Evolutionary conservation across 2,888 invertebrate genomes (phyloP).

Genomic region (Apamea sordens): DNA sequence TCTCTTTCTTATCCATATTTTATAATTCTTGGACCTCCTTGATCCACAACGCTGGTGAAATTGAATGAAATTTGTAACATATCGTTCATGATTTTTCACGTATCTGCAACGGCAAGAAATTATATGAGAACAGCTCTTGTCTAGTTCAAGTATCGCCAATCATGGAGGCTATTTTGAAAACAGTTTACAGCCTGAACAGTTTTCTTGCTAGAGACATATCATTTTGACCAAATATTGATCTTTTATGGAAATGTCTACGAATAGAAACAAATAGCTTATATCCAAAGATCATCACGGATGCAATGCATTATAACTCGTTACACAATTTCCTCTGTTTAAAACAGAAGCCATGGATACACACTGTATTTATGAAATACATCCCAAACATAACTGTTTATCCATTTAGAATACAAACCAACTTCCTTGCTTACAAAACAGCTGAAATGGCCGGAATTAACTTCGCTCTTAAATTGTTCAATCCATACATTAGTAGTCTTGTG

Average conservation of each 20-base stretch:
- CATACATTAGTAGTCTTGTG: conserved; percentile 26
- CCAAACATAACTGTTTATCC: conserved; percentile 47
- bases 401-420: conserved; percentile 34
- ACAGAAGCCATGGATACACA: conserved; percentile 37
- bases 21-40: background rate
- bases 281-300: conserved; percentile 39
- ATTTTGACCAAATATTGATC: no score
- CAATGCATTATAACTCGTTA: conserved; percentile 23
- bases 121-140: background rate
- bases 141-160: background rate
- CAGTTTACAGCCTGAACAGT: background rate
- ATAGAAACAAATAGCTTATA: background rate
- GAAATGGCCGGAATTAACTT: conserved; percentile 28
- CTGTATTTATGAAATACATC: conserved; percentile 51
- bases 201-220: no score
- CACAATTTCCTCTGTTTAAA: conserved; percentile 41
- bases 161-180: background rate
- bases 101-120: background rate
- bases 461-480: conserved; percentile 11
- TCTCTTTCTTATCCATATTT: background rate
- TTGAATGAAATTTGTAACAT: background rate
- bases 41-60: background rate
- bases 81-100: background rate
- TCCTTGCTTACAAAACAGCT: conserved; percentile 53
- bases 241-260: background rate